phyloP scores from a whole-genome alignment of 2,797 vertebrate species.

The Botia kubotai region DNA sequence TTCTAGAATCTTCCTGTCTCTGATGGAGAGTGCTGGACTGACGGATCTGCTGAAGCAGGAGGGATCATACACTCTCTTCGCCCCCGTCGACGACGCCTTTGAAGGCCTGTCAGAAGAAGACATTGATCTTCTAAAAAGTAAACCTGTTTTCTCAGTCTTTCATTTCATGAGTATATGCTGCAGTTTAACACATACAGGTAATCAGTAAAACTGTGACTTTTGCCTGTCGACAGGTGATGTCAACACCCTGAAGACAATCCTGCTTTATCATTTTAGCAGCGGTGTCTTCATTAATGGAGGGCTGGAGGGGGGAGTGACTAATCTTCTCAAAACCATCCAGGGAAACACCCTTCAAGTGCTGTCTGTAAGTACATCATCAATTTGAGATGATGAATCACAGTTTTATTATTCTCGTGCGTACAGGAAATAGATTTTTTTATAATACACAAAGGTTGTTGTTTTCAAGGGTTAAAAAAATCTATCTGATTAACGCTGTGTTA shows the following conservation, averaged over 20 bases:
- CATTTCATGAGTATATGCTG: no score
- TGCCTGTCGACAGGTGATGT: constrained; percentile 78
- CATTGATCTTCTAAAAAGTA: constrained; percentile 78
- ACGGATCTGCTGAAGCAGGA: constrained; percentile 84
- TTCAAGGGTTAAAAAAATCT: not conserved
- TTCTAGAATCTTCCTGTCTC: constrained; percentile 86
- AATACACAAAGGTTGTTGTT: not conserved
- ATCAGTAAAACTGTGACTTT: not conserved
- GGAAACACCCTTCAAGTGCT: constrained; percentile 90
- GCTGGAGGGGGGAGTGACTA: constrained; percentile 91
- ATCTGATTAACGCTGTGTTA: not conserved
- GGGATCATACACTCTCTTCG: constrained; percentile 91
- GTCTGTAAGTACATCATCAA: constrained; percentile 79
- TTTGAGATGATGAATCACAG: not conserved
- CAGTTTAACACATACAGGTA: not conserved
- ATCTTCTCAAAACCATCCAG: constrained; percentile 90
- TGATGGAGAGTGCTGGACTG: constrained; percentile 89
- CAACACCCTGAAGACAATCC: constrained; percentile 87
- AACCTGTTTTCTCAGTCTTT: not conserved
- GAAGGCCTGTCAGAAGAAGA: constrained; percentile 82
- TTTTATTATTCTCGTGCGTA: not conserved
- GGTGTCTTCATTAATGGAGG: constrained; percentile 93
- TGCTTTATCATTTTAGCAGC: constrained; percentile 92
- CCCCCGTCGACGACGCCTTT: constrained; percentile 93
- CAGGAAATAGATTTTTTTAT: not conserved